Evolutionary conservation across 2,797 vertebrate species (phyloP).

Genomic region (Syngnathus rostellatus): DNA sequence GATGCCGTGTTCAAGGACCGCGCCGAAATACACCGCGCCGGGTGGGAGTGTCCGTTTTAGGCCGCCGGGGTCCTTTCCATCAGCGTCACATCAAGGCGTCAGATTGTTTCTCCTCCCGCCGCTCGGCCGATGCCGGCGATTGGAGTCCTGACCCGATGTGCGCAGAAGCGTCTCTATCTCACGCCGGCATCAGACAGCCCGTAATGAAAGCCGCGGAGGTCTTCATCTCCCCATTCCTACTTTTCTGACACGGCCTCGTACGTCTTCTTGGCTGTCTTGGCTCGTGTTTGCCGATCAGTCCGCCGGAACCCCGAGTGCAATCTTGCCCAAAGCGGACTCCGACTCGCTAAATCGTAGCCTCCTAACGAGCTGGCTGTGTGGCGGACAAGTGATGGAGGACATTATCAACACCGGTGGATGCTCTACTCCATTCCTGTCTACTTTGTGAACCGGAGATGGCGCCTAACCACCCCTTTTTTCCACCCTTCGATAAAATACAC

Average conservation of each 20-base stretch:
- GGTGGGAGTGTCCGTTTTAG: neutral
- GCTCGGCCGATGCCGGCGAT: conserved; percentile 44
- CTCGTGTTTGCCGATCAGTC: conserved; percentile 27
- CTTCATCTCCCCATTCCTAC: conserved; percentile 32
- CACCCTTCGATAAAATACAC: neutral
- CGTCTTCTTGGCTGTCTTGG: neutral
- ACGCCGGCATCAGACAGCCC: conserved; percentile 53
- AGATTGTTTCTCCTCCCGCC: conserved; percentile 48
- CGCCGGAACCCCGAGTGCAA: conserved; percentile 4
- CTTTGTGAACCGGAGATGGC: neutral
- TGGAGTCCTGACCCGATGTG: conserved; percentile 64
- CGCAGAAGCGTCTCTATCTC: conserved; percentile 49
- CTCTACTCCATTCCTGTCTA: conserved; percentile 6
- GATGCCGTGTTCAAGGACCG: too few relatives aligned
- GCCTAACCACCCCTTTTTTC: neutral
- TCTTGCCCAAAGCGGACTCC: conserved; percentile 26
- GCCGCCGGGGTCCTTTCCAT: conserved; percentile 19
- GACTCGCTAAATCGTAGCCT: conserved; percentile 5
- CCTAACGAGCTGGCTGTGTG: conserved; percentile 24
- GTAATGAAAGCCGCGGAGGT: conserved; percentile 60
- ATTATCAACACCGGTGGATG: conserved; percentile 18
- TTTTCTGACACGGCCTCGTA: conserved; percentile 4
- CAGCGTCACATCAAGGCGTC: conserved; percentile 24
- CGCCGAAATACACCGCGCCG: too few relatives aligned
- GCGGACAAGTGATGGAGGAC: conserved; percentile 28